Evolutionary conservation across 2,888 invertebrate genomes (phyloP).

Genomic region (Drosophila yooni): DNA sequence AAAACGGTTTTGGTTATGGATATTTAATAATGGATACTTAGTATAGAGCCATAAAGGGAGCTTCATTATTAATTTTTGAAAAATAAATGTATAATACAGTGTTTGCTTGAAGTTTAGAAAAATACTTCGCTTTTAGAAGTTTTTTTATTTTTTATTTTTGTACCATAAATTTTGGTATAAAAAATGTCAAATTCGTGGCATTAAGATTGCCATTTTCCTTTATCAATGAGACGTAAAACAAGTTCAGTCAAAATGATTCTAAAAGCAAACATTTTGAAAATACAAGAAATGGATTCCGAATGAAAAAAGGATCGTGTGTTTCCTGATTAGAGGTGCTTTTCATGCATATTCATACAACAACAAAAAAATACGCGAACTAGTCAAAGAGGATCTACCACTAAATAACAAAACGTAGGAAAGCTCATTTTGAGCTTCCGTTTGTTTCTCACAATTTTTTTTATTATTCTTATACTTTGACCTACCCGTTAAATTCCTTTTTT

Average conservation of each 20-base stretch:
- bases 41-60: neutral
- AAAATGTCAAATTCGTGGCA: neutral
- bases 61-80: neutral
- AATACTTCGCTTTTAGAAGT: neutral
- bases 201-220: neutral
- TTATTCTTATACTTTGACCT: conserved; percentile 32
- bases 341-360: conserved; percentile 58
- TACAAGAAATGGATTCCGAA: neutral
- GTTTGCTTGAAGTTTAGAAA: neutral
- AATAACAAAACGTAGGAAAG: conserved; percentile 3
- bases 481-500: conserved; percentile 26
- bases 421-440: conserved; percentile 30
- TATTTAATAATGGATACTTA: neutral
- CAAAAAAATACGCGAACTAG: conserved; percentile 6
- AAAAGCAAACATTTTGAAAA: neutral
- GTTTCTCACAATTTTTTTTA: conserved; percentile 4
- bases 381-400: conserved; percentile 3
- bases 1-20: conserved; percentile 37
- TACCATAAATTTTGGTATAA: neutral
- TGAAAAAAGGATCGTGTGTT: neutral
- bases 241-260: neutral
- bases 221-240: neutral
- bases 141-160: neutral
- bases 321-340: conserved; percentile 65
- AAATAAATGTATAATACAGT: neutral